A percentile compares a stretch with the other conserved stretches of the same genome.
These are phyloP conservation scores for Helarctos malayanus DNA, from an alignment of 2,797 vertebrate genomes.

Conservation along the genomic window DNA sequence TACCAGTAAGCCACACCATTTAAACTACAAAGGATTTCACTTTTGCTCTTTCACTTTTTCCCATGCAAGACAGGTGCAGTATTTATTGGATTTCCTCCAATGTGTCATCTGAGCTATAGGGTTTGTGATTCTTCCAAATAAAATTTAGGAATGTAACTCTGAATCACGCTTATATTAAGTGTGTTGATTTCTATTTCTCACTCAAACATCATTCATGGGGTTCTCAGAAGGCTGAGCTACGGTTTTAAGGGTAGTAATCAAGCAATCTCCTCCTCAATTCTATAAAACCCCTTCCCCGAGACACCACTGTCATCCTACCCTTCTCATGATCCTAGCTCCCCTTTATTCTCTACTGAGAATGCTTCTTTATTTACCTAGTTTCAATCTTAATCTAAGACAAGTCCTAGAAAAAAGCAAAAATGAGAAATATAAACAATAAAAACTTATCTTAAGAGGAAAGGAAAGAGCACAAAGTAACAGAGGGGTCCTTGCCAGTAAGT, in stretches of 20 bases:
- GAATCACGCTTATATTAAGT: not conserved
- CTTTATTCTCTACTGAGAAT: not conserved
- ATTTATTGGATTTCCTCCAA: conserved; percentile 9
- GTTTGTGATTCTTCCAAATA: conserved; percentile 7
- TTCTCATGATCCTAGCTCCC: not conserved
- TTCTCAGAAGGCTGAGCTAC: not conserved
- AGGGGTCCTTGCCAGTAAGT: not conserved
- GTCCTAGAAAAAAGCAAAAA: not conserved
- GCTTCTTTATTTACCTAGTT: not conserved
- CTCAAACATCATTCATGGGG: not conserved
- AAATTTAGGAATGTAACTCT: conserved; percentile 4
- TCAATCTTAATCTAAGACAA: conserved; percentile 17
- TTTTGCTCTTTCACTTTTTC: not conserved
- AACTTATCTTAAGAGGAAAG: not conserved
- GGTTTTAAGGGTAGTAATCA: not conserved
- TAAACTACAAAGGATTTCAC: not conserved
- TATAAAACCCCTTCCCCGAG: not conserved
- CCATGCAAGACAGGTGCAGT: not conserved
- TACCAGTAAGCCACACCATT: not conserved
- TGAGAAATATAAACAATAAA: conserved; percentile 49
- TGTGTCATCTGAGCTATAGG: not conserved
- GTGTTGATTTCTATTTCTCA: not conserved
- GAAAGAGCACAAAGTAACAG: not conserved
- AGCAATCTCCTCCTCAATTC: not conserved
- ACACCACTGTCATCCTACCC: not conserved